A percentile compares a stretch with the other conserved stretches of the same genome.
Evolutionary conservation across 2,113 vertebrate genomes (phyloP).

Genomic region (Hypocryptadius cinnamomeus): DNA sequence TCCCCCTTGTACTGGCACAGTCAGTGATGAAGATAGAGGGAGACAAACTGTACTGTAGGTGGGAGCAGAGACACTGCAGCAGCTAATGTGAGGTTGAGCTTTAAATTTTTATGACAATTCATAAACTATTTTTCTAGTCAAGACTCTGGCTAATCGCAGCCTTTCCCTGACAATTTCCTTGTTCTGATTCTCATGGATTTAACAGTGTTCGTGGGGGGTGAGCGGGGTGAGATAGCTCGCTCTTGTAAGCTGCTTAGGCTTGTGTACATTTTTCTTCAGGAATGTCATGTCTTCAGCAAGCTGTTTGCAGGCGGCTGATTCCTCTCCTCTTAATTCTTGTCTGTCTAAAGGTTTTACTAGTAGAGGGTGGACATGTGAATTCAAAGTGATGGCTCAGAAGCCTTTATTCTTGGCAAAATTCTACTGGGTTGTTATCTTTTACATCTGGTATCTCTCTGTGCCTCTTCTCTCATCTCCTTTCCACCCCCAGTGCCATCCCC

Average conservation of each 20-base stretch:
- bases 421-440: background rate
- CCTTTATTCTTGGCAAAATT: background rate
- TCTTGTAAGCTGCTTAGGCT: conserved; percentile 53
- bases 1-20: conserved; percentile 34
- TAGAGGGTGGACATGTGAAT: background rate
- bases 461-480: background rate
- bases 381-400: background rate
- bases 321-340: conserved; percentile 41
- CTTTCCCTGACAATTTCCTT: conserved; percentile 55
- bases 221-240: background rate
- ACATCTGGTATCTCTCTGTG: background rate
- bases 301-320: conserved; percentile 30
- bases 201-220: conserved; percentile 41
- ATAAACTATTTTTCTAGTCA: conserved; percentile 35
- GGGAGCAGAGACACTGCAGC: conserved; percentile 59
- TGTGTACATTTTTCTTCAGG: conserved; percentile 54
- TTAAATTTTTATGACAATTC: conserved; percentile 65
- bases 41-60: conserved; percentile 54
- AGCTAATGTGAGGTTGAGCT: conserved; percentile 45
- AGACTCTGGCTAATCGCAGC: conserved; percentile 34
- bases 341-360: conserved; percentile 37
- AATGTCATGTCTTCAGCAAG: conserved; percentile 54
- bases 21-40: background rate
- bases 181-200: conserved; percentile 57
- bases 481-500: background rate